These are phyloP conservation scores for Copsychus sechellarum DNA, from an alignment of 2,113 vertebrate genomes.

Conservation along the genomic window DNA sequence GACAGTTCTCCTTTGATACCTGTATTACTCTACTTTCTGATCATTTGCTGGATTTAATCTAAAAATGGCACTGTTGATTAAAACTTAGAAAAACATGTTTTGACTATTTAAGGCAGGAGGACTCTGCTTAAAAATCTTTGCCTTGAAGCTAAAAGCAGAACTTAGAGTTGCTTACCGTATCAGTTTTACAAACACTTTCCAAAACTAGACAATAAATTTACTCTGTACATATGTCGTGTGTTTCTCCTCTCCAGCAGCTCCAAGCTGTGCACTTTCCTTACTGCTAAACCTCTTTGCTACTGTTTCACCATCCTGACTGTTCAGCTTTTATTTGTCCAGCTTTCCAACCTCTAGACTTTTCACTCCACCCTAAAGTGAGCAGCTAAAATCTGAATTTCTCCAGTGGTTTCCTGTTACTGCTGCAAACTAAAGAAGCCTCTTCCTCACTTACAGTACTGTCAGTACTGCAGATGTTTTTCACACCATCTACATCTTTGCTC, in stretches of 20 bases:
- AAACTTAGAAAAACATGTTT: neutral
- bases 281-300: neutral
- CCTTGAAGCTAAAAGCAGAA: neutral
- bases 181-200: neutral
- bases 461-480: neutral
- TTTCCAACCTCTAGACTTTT: neutral
- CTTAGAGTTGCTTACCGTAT: neutral
- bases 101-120: neutral
- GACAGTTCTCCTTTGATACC: neutral
- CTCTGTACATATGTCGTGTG: neutral
- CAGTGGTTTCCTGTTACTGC: neutral
- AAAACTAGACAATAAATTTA: neutral
- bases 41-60: neutral
- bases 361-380: neutral
- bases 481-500: neutral
- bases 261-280: neutral
- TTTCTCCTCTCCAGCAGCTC: neutral
- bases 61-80: neutral
- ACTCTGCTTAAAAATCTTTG: neutral
- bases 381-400: conserved; percentile 7
- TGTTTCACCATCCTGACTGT: neutral
- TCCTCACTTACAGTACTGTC: neutral
- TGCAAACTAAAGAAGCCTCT: neutral
- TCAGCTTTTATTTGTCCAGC: neutral
- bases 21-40: neutral